Base-by-base conservation (phyloP, 2,797 vertebrate genomes). In the Schizopygopsis malacanthus region DNA sequence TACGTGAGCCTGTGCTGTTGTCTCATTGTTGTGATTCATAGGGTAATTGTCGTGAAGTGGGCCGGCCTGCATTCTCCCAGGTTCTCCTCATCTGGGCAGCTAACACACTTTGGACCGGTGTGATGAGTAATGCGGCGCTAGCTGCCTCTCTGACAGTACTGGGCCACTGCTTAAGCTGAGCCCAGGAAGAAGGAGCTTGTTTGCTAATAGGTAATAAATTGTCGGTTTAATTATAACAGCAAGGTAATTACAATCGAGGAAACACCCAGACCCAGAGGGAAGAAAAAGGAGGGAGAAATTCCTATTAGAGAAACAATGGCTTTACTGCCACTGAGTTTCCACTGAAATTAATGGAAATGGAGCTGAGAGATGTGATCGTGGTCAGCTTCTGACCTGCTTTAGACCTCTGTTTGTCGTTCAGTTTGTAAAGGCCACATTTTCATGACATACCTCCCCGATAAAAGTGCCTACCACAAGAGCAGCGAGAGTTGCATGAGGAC, bases 61-160 rank as follows among this genome's bases (percentile, higher is more conserved):
- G 72, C 80, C 56, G 50, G 82, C 82, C 65, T 87, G 79, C 79
- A 79, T 76, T 86, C 39, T 75, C 59, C 50, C 80, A 75, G 78
- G 82, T 86, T 81, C 80, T 81, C 81, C 85, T 89, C 85, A 85
- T 85, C 82, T 86, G 61, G 87, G 79, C 83, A 72, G 86, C 79
- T 79, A 88, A 82, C 85, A 87, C 82, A 87, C 45, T 81, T 67
- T 47, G 56, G 79, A 82, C 73, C 85, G 37, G 88, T 82, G 83
- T 89, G 54, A 86, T 89, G 83, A 90, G 81, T 89, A 93, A 93
- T 94, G 92, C 87, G 83, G 87, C 83, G 82, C 82, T 76, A 84
- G 47, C 87, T 90, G 85, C 86, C 78, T 79, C 88, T 84, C 75
- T 94, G 93, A 95, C 93, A 93, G 89, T 93, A 92, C 90, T 93